Conservation (phyloP, 2,888 invertebrate species). For the Trachelus stipa region DNA sequence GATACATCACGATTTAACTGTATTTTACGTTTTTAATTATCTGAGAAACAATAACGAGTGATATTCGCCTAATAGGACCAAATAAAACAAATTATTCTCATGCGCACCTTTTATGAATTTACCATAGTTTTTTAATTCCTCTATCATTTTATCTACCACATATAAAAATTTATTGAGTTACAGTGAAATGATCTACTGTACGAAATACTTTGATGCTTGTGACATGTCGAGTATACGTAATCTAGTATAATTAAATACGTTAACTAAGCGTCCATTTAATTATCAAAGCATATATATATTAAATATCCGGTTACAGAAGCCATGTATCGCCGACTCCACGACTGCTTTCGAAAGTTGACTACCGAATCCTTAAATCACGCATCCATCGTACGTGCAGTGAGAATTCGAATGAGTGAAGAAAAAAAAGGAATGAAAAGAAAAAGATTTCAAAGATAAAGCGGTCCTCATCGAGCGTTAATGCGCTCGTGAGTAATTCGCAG, state of each 20-base stretch:
- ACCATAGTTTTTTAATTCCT: neutral
- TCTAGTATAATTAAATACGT: neutral
- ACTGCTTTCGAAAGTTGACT: slow-evolving; percentile 15
- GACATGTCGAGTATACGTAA: neutral
- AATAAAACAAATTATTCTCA: neutral
- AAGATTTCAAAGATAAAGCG: neutral
- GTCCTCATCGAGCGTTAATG: neutral
- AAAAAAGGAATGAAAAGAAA: neutral
- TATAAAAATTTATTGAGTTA: neutral
- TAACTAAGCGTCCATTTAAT: neutral
- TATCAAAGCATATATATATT: neutral
- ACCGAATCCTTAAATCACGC: slow-evolving; percentile 24
- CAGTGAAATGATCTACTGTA: no score
- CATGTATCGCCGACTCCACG: neutral
- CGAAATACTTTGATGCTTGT: no score
- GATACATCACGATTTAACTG: neutral
- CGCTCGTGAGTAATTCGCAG: neutral
- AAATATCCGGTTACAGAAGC: slow-evolving; percentile 20
- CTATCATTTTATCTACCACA: neutral
- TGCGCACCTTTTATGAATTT: neutral
- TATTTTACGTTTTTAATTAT: neutral
- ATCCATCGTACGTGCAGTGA: neutral
- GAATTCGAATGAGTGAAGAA: neutral
- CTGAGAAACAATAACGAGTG: neutral
- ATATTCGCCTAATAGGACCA: neutral